These are phyloP conservation scores for Mus caroli DNA, from an alignment of 2,797 vertebrate genomes.

Conservation along the genomic window DNA sequence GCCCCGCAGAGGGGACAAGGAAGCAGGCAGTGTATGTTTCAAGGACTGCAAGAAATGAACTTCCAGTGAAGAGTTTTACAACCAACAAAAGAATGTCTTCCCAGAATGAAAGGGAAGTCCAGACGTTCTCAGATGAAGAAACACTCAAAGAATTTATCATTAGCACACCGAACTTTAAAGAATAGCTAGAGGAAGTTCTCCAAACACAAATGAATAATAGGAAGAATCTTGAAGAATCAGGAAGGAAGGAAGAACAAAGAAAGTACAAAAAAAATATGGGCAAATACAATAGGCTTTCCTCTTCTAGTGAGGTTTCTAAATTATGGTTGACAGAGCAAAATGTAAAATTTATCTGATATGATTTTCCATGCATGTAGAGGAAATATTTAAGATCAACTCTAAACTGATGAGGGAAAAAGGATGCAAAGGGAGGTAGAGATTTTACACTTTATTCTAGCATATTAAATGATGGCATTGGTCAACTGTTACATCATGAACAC, in stretches of 20 bases:
- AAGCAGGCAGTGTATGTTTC: conserved; percentile 42
- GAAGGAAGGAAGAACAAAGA: conserved; percentile 65
- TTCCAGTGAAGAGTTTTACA: background rate
- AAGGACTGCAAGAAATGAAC: conserved; percentile 43
- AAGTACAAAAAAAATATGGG: conserved; percentile 32
- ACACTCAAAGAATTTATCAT: conserved; percentile 41
- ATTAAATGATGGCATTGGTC: background rate
- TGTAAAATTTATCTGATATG: background rate
- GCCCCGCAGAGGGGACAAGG: background rate
- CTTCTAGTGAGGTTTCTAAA: conserved; percentile 52
- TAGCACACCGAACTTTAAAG: conserved; percentile 45
- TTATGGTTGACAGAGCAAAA: conserved; percentile 34
- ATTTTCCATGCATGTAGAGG: conserved; percentile 3
- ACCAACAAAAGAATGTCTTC: conserved; percentile 46
- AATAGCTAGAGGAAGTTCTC: conserved; percentile 56
- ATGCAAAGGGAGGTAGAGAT: background rate
- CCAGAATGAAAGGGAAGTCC: conserved; percentile 43
- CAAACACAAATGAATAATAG: conserved; percentile 52
- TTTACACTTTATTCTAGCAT: conserved; percentile 13
- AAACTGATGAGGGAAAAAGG: background rate
- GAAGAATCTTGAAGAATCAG: conserved; percentile 18
- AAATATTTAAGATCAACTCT: conserved; percentile 37
- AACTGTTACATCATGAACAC: background rate
- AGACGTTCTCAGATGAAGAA: conserved; percentile 56
- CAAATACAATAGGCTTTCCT: conserved; percentile 53